Percentiles rank a stretch among this genome's conserved stretches.
These are phyloP conservation scores for Turritopsis rubra DNA, from an alignment of 30 jellyfish, hydroid and myxozoan genomes.

Conservation along the genomic window DNA sequence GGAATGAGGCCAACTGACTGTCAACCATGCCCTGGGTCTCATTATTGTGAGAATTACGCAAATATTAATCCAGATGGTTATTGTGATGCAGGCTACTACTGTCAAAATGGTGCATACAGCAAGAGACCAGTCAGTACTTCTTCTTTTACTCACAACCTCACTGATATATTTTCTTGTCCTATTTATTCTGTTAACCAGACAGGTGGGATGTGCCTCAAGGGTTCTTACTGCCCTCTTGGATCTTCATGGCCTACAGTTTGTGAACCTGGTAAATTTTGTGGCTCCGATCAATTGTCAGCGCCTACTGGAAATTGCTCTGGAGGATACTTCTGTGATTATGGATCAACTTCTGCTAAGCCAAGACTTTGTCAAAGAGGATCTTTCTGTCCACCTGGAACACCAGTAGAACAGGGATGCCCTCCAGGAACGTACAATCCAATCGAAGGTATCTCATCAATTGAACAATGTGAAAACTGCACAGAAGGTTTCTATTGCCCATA, in stretches of 20 bases:
- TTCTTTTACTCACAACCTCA: slow-evolving; percentile 49
- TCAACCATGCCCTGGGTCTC: slow-evolving; percentile 83
- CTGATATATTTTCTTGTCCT: slow-evolving; percentile 81
- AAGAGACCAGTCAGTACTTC: slow-evolving; percentile 53
- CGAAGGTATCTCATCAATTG: slow-evolving; percentile 43
- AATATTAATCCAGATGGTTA: slow-evolving; percentile 65
- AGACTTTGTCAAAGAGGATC: slow-evolving; percentile 61
- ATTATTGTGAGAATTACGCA: slow-evolving; percentile 74
- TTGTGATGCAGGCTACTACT: slow-evolving; percentile 82
- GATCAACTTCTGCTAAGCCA: slow-evolving; percentile 54
- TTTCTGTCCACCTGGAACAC: slow-evolving; percentile 84
- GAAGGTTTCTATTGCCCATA: slow-evolving; percentile 91
- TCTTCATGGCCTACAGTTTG: slow-evolving; percentile 62
- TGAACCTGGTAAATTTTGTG: slow-evolving; percentile 87
- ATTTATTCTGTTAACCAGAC: slow-evolving; percentile 80
- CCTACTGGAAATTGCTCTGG: slow-evolving; percentile 92
- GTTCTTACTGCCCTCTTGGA: slow-evolving; percentile 82
- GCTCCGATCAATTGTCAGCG: slow-evolving; percentile 36
- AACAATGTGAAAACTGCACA: slow-evolving; percentile 80
- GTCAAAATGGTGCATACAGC: slow-evolving; percentile 76
- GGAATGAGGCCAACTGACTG: slow-evolving; percentile 79
- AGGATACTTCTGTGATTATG: slow-evolving; percentile 73
- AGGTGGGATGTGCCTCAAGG: slow-evolving; percentile 84
- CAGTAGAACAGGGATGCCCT: slow-evolving; percentile 64
- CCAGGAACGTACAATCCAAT: slow-evolving; percentile 80